Base-by-base conservation (phyloP, 2,888 invertebrate genomes). In the Mythimna loreyi region DNA sequence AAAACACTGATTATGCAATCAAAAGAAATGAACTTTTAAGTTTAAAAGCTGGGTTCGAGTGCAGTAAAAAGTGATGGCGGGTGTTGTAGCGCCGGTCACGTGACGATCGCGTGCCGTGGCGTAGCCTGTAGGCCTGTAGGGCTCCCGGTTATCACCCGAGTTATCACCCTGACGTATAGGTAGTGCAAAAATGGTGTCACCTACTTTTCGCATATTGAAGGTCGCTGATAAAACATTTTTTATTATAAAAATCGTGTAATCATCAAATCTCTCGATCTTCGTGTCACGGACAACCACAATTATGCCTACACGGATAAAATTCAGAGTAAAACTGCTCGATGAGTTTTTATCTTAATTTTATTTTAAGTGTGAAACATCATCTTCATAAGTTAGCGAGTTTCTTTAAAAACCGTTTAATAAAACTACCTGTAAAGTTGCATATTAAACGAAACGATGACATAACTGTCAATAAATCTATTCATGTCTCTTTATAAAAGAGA, bases 201-300 rank as follows among this genome's bases (percentile, higher is more conserved):
- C 95, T 89, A 95, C 93, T 92, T 95, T 91, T 92, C 84, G 86
- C 88, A 87, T 86, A 90, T 88, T 93, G 93, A 95, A 94, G 95
- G 95, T 94, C 93, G 89, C 85, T 83, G 89, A 89, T 93, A 90
- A n/a, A n/a, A 90, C 85, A 85, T 75, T 83, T 85, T 89, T 86
- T 88, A 87, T 88, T 88, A 86, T 88, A 87, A 87, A 87, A 89
- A 88, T 87, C 89, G 82, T 85, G 84, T 89, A 88, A 89, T 91
- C 89, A 89, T 89, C 83, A 88, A 86, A 89, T 91, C 82, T 76
- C 87, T 89, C 87, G 86, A 92, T 91, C 90, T 87, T 70, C 80
- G 84, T 91, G 94, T 94, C 94, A 94, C 79, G 94, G 93, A 91
- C 93, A 88, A 62, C 49, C 50, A 72, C 91, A 93, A 92, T 91